These are phyloP conservation scores for Camponotus pennsylvanicus DNA, from an alignment of 1,140 invertebrate genomes.

Conservation along the genomic window DNA sequence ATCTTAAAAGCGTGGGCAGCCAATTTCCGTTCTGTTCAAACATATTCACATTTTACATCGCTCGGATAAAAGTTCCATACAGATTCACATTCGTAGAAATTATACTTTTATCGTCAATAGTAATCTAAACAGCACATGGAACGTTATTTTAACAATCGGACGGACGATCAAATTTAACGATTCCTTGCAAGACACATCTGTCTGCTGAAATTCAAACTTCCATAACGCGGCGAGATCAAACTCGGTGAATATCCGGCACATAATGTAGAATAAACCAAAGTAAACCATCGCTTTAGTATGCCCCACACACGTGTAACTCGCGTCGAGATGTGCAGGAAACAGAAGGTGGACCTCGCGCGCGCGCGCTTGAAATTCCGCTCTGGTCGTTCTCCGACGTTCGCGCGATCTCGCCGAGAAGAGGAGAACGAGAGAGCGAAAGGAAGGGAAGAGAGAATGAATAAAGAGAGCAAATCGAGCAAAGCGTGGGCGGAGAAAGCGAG, in stretches of 20 bases:
- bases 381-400: conserved; percentile 30
- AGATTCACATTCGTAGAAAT: conserved; percentile 9
- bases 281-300: conserved; percentile 48
- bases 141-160: not conserved
- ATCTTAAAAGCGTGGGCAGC: not conserved
- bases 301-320: conserved; percentile 52
- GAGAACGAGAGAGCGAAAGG: conserved; percentile 22
- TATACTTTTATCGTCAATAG: not conserved
- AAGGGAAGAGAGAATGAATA: conserved; percentile 41
- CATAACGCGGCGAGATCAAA: conserved; percentile 16
- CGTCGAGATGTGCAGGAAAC: conserved; percentile 33
- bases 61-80: not conserved
- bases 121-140: not conserved
- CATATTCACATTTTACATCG: not conserved
- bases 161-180: not conserved
- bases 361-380: conserved; percentile 63
- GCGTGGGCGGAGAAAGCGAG: conserved; percentile 32
- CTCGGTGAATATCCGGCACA: conserved; percentile 4
- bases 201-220: not conserved
- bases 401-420: conserved; percentile 8
- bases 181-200: not conserved
- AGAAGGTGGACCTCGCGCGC: conserved; percentile 36
- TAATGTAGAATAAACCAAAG: conserved; percentile 53
- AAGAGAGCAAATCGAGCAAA: conserved; percentile 53
- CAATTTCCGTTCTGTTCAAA: not conserved